Evolutionary conservation across 2,113 vertebrate genomes (phyloP).

Genomic region (Hippocampus mohnikei): DNA sequence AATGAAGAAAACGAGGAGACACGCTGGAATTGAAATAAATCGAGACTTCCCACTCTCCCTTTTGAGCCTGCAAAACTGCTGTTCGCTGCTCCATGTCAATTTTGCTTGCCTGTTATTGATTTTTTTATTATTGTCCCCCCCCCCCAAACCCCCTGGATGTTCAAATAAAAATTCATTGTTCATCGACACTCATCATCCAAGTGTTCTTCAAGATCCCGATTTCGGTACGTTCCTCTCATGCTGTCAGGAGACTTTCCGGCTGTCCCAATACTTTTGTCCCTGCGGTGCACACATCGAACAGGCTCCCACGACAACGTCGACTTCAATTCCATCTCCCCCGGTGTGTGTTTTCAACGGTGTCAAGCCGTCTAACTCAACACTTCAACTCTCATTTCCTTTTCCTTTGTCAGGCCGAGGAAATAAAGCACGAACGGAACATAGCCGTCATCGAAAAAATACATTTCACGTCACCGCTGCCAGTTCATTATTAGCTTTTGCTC

Average conservation of each 20-base stretch:
- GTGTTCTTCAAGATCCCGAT: not conserved
- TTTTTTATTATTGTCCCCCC: too few species aligned
- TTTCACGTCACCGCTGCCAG: constrained; percentile 38
- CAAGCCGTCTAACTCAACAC: constrained; percentile 50
- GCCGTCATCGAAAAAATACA: constrained; percentile 44
- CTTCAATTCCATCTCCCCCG: constrained; percentile 24
- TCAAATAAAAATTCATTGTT: too few species aligned
- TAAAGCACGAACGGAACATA: constrained; percentile 58
- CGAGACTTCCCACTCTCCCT: too few species aligned
- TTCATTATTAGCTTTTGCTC: constrained; percentile 64
- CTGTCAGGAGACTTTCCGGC: not conserved
- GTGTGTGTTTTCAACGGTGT: constrained; percentile 29
- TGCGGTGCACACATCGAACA: not conserved
- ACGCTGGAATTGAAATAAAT: too few species aligned
- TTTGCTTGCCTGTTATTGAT: too few species aligned
- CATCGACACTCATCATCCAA: too few species aligned
- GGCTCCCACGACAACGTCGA: constrained; percentile 18
- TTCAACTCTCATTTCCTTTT: constrained; percentile 54
- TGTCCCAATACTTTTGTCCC: not conserved
- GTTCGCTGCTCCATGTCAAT: too few species aligned
- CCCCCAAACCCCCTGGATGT: too few species aligned
- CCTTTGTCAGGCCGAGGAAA: constrained; percentile 48
- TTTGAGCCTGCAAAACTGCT: too few species aligned
- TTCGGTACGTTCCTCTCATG: not conserved
- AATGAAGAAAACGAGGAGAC: too few species aligned